A percentile compares a stretch with the other conserved stretches of the same genome.
Conservation (phyloP, 2,888 invertebrate species). For the Chrysolina oricalcia region DNA sequence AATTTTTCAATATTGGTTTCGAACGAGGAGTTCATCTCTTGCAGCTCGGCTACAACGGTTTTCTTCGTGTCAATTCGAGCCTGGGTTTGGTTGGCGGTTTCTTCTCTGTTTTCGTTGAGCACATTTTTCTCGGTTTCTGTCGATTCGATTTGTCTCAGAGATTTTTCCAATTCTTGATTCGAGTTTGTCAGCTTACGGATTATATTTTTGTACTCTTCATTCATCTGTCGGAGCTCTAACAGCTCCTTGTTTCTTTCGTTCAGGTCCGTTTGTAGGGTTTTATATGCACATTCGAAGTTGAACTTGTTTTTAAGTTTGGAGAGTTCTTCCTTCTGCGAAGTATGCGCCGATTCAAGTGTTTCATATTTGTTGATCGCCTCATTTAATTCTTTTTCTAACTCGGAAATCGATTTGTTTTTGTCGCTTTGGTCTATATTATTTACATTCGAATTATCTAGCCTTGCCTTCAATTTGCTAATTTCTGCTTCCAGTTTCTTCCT, state of each 20-base stretch:
- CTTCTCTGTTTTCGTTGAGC: constrained; percentile 41
- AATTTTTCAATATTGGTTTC: constrained; percentile 38
- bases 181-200: constrained; percentile 28
- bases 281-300: constrained; percentile 47
- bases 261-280: constrained; percentile 43
- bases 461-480: not conserved
- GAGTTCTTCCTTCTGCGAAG: constrained; percentile 36
- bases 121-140: constrained; percentile 38
- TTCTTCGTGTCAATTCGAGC: constrained; percentile 45
- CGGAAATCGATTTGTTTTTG: not conserved
- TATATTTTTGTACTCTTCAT: constrained; percentile 29
- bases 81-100: constrained; percentile 45
- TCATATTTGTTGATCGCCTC: constrained; percentile 34
- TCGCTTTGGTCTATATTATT: constrained; percentile 1
- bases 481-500: constrained; percentile 31
- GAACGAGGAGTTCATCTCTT: constrained; percentile 43
- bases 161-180: constrained; percentile 38
- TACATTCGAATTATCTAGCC: not conserved
- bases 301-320: constrained; percentile 36
- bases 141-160: constrained; percentile 27
- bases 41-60: constrained; percentile 43
- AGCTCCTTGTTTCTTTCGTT: constrained; percentile 37
- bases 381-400: constrained; percentile 32
- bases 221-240: constrained; percentile 22
- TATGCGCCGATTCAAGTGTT: constrained; percentile 31